Percentiles rank a stretch among this genome's conserved stretches.
phyloP scores from a whole-genome alignment of 2,888 invertebrate species.

The Sphecodes monilicornis region DNA sequence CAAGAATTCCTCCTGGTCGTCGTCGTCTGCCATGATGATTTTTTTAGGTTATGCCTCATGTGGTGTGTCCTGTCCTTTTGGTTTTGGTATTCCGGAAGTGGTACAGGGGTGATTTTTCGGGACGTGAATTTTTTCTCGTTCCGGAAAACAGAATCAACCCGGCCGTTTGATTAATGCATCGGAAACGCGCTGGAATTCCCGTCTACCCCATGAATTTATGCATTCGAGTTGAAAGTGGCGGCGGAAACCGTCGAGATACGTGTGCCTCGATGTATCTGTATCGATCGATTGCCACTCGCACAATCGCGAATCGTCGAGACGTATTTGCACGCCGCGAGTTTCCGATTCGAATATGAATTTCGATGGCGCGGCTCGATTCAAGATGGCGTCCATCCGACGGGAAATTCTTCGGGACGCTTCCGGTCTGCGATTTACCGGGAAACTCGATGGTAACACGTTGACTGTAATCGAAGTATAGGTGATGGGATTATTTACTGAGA shows the following conservation, averaged over 20 bases:
- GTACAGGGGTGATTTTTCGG: neutral
- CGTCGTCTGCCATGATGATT: neutral
- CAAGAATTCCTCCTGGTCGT: neutral
- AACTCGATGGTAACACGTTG: no score
- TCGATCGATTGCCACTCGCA: neutral
- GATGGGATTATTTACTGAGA: no score
- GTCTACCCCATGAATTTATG: slow-evolving; percentile 51
- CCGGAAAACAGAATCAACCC: neutral
- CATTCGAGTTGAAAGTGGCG: slow-evolving; percentile 50
- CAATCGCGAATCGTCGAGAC: neutral
- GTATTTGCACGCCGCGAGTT: neutral
- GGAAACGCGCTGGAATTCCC: slow-evolving; percentile 30
- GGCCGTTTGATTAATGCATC: slow-evolving; percentile 23
- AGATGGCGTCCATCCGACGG: no score
- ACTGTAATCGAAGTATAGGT: no score
- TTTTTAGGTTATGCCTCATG: neutral
- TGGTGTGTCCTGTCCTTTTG: neutral
- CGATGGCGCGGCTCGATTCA: neutral
- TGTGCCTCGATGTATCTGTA: neutral
- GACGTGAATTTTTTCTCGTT: neutral
- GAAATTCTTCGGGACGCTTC: neutral
- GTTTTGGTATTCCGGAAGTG: neutral
- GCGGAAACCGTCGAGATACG: slow-evolving; percentile 13
- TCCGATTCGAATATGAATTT: neutral
- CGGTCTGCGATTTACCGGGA: no score